Base-by-base conservation (phyloP, 2,888 invertebrate genomes). In the Punctoribates punctum region DNA sequence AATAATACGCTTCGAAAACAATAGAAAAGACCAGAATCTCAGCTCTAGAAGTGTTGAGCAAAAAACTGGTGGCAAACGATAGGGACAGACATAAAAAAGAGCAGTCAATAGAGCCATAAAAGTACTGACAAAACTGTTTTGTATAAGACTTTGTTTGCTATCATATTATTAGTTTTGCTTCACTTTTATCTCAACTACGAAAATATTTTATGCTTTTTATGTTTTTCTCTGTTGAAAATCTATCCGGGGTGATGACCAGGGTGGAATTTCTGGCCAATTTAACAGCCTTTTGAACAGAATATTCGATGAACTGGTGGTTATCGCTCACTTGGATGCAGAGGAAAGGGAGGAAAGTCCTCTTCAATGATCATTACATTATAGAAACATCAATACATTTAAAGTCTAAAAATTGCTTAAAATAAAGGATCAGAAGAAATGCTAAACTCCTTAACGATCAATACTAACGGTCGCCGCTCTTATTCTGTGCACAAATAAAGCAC, bases 361-460 rank as follows among this genome's bases (percentile, higher is more conserved):
- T 60, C 60, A 51, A 51, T 29, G 29, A 60, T 60, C 60, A 60
- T 60, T 51, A 51, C 60, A 60, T 60, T 60, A 60, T 60, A 60
- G 60, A 60, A 60, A 60, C 60, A 60, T 60, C 60, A 60, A 60
- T 60, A 60, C 60, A 60, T 60, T 60, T 60, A 51, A 51, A 51
- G 51, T 51, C 51, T 51, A 51, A 51, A 17, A n/a, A 51, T 51
- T n/a, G 20, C n/a, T 17, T n/a, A 25, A 17, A 27, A 60, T 20
- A 60, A 60, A n/a, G 60, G 29, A 60, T 60, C 60, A 60, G 20
- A 60, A 42, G 42, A 60, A 27, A 27, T 25, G 29, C 60, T 27
- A 60, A 60, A 60, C 25, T 42, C 42, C 42, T 27, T 60, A 25
- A 60, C 27, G 60, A 20, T 60, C 60, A 20, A 60, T 60, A 60